Evolutionary conservation across 2,888 invertebrate species (phyloP), one percentile per base, ranked within the genome.

Genomic region (Pyrrhia umbra): DNA sequence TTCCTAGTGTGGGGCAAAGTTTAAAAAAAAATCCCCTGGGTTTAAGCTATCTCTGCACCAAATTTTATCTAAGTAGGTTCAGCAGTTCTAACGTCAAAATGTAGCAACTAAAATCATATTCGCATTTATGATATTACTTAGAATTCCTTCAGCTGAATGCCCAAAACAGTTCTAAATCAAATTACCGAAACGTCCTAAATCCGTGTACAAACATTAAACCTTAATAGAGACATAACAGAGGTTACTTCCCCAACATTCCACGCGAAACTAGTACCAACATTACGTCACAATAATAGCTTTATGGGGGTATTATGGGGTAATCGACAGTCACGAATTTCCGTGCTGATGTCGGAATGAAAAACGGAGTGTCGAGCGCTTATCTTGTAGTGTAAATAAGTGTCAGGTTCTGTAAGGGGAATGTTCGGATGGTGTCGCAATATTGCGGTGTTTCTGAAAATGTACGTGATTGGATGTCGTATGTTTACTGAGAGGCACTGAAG

Each of bases 301-400:
- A 66, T 63, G 37, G 40, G 20, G 42, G 42, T 59, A 59, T 55
- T 55, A 54, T 61, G 68, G 79, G 49, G 65, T 66, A 80, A 69
- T 80, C 58, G 50, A 61, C 40, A 62, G 58, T 74, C 81, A 77
- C 79, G 60, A 68, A 56, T 61, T 60, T 60, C 37, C 68, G 78
- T 68, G 68, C 27, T 27, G 34, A 43, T 42, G 37, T 25, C 25
- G 40, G 23, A 58, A 64, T 59, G 68, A 61, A 56, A 61, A 76
- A 45, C 51, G 34, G 39, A 37, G 55, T 46, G 61, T 58, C 61
- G 57, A 40, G n/a, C 16, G 34, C 60, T 77, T 61, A 77, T 73
- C 75, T 74, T 34, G 27, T 21, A 37, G 47, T 49, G 47, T 73
- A 43, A 66, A 59, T 73, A 59, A 72, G 59, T 59, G 56, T 73